Conservation (phyloP, 2,113 vertebrate genomes). For the Chaetodon auriga region DNA sequence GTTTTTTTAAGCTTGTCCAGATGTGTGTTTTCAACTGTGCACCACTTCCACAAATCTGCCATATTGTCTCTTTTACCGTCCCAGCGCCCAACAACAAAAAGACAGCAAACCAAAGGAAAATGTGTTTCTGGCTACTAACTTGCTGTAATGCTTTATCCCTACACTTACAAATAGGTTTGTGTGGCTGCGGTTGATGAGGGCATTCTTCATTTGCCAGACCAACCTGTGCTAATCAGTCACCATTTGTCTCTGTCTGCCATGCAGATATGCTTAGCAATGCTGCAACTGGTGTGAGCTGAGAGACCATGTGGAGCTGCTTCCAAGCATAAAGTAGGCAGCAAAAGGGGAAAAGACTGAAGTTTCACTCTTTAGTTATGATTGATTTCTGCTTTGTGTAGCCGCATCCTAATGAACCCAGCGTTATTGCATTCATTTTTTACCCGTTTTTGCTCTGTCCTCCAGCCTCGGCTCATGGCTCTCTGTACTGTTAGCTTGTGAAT, state of each 20-base stretch:
- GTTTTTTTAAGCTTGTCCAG: neutral
- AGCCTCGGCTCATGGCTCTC: neutral
- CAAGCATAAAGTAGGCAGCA: neutral
- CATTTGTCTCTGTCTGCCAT: conserved; percentile 57
- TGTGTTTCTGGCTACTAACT: neutral
- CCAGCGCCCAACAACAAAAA: neutral
- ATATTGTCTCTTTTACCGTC: neutral
- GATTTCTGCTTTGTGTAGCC: conserved; percentile 40
- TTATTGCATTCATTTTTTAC: conserved; percentile 35
- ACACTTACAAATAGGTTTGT: conserved; percentile 7
- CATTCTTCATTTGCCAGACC: conserved; percentile 53
- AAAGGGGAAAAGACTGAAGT: conserved; percentile 16
- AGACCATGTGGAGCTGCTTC: conserved; percentile 11
- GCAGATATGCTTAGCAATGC: conserved; percentile 47
- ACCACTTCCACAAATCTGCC: neutral
- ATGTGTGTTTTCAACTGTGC: conserved; percentile 5
- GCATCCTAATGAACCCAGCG: conserved; percentile 36
- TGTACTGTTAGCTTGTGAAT: conserved; percentile 6
- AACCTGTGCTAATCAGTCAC: conserved; percentile 56
- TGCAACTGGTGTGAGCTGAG: conserved; percentile 19
- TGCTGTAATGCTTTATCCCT: conserved; percentile 7
- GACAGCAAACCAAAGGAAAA: neutral
- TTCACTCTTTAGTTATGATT: conserved; percentile 36
- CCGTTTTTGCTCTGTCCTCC: neutral
- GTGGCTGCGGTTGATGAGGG: conserved; percentile 42